Conservation (phyloP, 2,888 invertebrate genomes). For the Baronia brevicornis region DNA sequence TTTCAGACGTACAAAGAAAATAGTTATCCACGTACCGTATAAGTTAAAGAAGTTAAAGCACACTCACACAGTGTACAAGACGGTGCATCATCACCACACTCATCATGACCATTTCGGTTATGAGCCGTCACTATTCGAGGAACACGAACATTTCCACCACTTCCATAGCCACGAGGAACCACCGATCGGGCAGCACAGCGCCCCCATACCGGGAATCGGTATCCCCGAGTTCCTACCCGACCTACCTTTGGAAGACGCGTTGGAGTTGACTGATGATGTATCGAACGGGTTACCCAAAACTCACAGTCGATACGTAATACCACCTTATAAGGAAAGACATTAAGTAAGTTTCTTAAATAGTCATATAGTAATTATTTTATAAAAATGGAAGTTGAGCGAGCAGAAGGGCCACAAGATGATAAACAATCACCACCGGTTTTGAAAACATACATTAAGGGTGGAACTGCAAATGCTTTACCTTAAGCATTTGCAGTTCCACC, state of each 20-base stretch:
- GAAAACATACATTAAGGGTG: no score
- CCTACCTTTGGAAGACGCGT: slow-evolving; percentile 38
- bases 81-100: slow-evolving; percentile 74
- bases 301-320: slow-evolving; percentile 38
- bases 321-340: slow-evolving; percentile 40
- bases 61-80: slow-evolving; percentile 82
- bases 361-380: no score
- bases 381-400: no score
- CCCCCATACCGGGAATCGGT: slow-evolving; percentile 47
- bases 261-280: slow-evolving; percentile 38
- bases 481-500: no score
- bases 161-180: slow-evolving; percentile 55
- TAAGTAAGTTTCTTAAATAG: slow-evolving; percentile 14
- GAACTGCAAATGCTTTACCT: no score
- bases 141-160: slow-evolving; percentile 70
- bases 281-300: slow-evolving; percentile 37
- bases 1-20: slow-evolving; percentile 76
- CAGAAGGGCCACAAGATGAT: no score
- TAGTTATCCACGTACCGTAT: slow-evolving; percentile 80
- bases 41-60: slow-evolving; percentile 81
- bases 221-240: slow-evolving; percentile 66
- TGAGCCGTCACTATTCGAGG: slow-evolving; percentile 44
- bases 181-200: slow-evolving; percentile 43
- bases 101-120: slow-evolving; percentile 46
- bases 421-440: no score